Evolutionary conservation across 2,888 invertebrate genomes (phyloP).

Genomic region (Drosophila birchii): DNA sequence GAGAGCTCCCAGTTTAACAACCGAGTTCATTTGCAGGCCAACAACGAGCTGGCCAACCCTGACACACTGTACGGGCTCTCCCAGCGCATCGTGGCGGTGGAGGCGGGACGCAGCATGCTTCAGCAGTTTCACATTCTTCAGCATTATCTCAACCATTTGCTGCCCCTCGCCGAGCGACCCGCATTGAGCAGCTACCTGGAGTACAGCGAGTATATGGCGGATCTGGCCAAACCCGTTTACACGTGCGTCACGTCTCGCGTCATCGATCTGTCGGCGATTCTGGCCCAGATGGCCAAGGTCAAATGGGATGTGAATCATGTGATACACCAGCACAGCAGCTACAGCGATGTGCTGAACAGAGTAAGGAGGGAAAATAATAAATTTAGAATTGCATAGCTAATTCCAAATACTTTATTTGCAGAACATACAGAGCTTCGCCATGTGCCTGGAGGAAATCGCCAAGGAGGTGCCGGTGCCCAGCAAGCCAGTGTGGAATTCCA

Average conservation of each 20-base stretch:
- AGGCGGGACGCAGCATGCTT: conserved; percentile 95
- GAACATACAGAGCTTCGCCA: conserved; percentile 89
- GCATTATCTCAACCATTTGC: conserved; percentile 93
- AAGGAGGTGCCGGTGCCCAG: conserved; percentile 89
- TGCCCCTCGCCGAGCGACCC: conserved; percentile 89
- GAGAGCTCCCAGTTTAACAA: no score
- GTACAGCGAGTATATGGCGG: conserved; percentile 84
- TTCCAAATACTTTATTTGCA: conserved; percentile 33
- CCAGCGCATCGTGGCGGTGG: conserved; percentile 95
- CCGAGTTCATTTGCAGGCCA: conserved; percentile 79
- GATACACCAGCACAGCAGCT: conserved; percentile 96
- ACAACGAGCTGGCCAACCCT: conserved; percentile 88
- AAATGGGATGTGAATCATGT: conserved; percentile 98
- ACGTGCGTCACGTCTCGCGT: conserved; percentile 93
- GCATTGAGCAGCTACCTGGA: conserved; percentile 89
- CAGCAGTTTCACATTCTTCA: conserved; percentile 94
- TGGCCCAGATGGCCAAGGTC: conserved; percentile 95
- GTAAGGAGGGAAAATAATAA: conserved; percentile 82
- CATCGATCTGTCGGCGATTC: conserved; percentile 90
- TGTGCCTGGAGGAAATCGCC: conserved; percentile 90
- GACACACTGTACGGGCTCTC: conserved; percentile 92
- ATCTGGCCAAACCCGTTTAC: conserved; percentile 93
- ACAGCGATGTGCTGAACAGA: conserved; percentile 91
- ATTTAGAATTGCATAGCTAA: neutral
- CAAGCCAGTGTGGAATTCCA: conserved; percentile 93